phyloP scores from a whole-genome alignment of 35 echinoderm and acorn worm genomes.

The Heliocidaris erythrogramma region DNA sequence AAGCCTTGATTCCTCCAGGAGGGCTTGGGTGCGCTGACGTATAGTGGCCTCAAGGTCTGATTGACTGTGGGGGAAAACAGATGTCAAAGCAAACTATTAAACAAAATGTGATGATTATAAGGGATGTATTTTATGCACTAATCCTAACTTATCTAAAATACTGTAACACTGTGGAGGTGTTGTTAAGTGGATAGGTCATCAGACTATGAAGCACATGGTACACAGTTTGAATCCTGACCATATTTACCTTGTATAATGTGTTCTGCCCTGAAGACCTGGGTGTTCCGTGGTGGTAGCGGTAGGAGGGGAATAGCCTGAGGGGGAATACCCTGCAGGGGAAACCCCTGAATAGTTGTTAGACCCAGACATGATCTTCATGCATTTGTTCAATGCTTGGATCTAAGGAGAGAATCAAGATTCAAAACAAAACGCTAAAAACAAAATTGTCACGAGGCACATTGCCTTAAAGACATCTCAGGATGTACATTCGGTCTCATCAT shows the following conservation, averaged over 20 bases:
- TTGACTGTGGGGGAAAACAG: conserved; percentile 33
- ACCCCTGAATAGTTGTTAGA: conserved; percentile 29
- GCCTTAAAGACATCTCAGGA: too few relatives aligned
- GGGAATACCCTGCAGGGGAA: conserved; percentile 18
- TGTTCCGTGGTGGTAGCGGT: background rate
- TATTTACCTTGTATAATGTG: background rate
- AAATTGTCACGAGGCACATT: too few relatives aligned
- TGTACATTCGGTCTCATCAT: too few relatives aligned
- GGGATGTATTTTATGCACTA: too few relatives aligned
- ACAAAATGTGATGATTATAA: too few relatives aligned
- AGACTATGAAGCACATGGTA: too few relatives aligned
- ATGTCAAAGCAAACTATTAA: background rate
- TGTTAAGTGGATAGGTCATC: too few relatives aligned
- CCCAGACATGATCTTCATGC: conserved; percentile 76
- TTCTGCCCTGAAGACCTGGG: background rate
- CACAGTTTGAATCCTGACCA: too few relatives aligned
- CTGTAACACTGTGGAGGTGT: too few relatives aligned
- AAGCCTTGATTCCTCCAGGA: conserved; percentile 84
- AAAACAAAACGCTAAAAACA: background rate
- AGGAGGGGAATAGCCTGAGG: background rate
- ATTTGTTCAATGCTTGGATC: conserved; percentile 90
- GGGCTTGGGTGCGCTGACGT: conserved; percentile 69
- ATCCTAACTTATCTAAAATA: too few relatives aligned
- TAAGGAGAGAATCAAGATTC: conserved; percentile 9
- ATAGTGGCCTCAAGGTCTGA: conserved; percentile 81